Evolutionary conservation across 2,797 vertebrate genomes (phyloP).

Genomic region (Acipenser oxyrinchus): DNA sequence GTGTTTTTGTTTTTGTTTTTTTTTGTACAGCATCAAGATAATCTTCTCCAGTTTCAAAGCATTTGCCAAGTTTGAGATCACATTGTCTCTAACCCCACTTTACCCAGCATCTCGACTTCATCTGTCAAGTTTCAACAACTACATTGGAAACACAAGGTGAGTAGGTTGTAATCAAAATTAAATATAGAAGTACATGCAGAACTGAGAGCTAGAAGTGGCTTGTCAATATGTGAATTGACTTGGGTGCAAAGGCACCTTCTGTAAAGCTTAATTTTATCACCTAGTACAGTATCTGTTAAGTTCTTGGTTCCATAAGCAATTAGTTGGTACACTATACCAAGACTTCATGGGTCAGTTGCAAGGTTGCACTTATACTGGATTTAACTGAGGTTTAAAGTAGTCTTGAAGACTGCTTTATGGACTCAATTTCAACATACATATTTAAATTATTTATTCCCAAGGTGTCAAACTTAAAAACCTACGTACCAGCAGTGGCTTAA

Average conservation of each 20-base stretch:
- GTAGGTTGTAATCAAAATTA: slow-evolving; percentile 14
- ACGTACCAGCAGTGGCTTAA: neutral
- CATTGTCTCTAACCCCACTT: slow-evolving; percentile 36
- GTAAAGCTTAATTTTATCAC: no score
- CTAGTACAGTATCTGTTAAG: no score
- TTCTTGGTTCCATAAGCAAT: no score
- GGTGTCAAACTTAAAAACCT: neutral
- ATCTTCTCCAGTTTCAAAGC: slow-evolving; percentile 54
- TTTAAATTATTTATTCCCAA: neutral
- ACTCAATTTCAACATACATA: neutral
- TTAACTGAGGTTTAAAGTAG: no score
- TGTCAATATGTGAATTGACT: neutral
- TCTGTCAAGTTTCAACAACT: slow-evolving; percentile 47
- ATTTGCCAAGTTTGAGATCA: slow-evolving; percentile 54
- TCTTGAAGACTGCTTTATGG: neutral
- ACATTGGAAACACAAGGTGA: slow-evolving; percentile 51
- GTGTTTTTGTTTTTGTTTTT: no score
- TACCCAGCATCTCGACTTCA: slow-evolving; percentile 34
- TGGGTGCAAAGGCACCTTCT: no score
- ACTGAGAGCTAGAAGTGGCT: no score
- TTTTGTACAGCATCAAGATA: slow-evolving; percentile 42
- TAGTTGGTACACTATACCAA: no score
- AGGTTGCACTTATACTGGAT: no score
- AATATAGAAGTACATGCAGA: neutral
- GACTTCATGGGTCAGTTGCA: no score